Conservation (phyloP, 2,888 invertebrate genomes). For the Drosophila picticornis region DNA sequence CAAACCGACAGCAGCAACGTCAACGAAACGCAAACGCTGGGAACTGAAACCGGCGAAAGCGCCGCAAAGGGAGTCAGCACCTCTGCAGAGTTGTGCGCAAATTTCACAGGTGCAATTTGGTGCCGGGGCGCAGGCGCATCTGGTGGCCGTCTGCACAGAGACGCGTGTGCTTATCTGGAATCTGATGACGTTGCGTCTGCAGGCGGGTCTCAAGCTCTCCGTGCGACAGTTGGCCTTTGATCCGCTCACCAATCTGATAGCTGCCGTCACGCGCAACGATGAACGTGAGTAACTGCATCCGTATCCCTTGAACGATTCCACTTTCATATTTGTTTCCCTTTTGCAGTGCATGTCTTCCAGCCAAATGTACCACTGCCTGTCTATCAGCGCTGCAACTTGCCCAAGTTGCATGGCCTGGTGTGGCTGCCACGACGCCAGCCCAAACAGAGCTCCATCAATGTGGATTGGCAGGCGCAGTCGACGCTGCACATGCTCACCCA, state of each 20-base stretch:
- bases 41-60: not conserved
- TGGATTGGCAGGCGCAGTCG: slow-evolving; percentile 88
- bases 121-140: slow-evolving; percentile 80
- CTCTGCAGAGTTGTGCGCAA: slow-evolving; percentile 66
- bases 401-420: slow-evolving; percentile 86
- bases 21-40: slow-evolving; percentile 18
- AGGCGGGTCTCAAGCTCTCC: slow-evolving; percentile 86
- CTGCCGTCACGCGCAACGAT: slow-evolving; percentile 87
- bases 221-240: slow-evolving; percentile 86
- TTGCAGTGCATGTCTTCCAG: slow-evolving; percentile 88
- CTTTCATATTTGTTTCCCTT: slow-evolving; percentile 3
- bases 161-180: slow-evolving; percentile 89
- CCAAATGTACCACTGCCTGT: slow-evolving; percentile 87
- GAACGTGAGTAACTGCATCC: slow-evolving; percentile 86
- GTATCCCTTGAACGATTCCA: not conserved
- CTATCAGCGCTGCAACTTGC: slow-evolving; percentile 86
- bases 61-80: slow-evolving; percentile 24
- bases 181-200: slow-evolving; percentile 87
- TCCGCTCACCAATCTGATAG: slow-evolving; percentile 88
- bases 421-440: slow-evolving; percentile 87
- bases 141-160: slow-evolving; percentile 85
- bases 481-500: slow-evolving; percentile 88
- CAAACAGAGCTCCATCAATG: slow-evolving; percentile 85
- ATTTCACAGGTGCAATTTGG: slow-evolving; percentile 84
- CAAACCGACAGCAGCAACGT: slow-evolving; percentile 21